Base-by-base conservation (phyloP, 2,113 vertebrate species). In the Podarcis raffonei region DNA sequence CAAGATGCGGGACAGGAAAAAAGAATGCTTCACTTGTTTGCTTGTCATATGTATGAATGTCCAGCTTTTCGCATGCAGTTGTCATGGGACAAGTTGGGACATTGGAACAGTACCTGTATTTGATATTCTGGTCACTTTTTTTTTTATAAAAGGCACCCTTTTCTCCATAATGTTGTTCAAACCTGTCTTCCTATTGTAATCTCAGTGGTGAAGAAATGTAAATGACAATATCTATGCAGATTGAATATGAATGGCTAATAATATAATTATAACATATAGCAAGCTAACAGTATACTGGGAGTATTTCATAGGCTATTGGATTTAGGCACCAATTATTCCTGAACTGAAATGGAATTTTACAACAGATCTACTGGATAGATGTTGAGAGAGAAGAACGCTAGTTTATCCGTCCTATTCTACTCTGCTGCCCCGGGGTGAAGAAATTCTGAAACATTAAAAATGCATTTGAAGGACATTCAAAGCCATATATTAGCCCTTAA, bases 161-260 rank as follows among this genome's bases (percentile, higher is more conserved):
- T 89, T 84, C 85, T 92, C 89, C 90, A 89, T 92, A 92, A 92
- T 82, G 91, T 62, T 95, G 92, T 93, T 91, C 92, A 92, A 72
- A 22, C 32, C 85, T 93, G 91, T 93, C 88, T 88, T 90, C 79
- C 9, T 94, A 94, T 90, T 90, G 68, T 90, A 87, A 94, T 91
- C 90, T 87, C 0, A 16, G 6, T 92, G 95, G 91, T 93, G 48
- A 53, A 53, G 48, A 53, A 95, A 91, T 30, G 90, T 68, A 91
- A 93, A 87, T 85, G 92, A 85, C 78, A 92, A 42, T 90, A 95
- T 94, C 93, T 74, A 76, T 85, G 88, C 86, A 90, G 85, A 92
- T 82, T 81, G 92, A 91, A 92, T 92, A 79, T 53, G 90, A 95
- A 95, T 69, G 91, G 81, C 78, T 75, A 27, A 85, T 92, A 81